Percentiles rank a stretch among this genome's conserved stretches.
phyloP scores from a whole-genome alignment of 35 echinoderm and acorn worm species.

The Diadema setosum region DNA sequence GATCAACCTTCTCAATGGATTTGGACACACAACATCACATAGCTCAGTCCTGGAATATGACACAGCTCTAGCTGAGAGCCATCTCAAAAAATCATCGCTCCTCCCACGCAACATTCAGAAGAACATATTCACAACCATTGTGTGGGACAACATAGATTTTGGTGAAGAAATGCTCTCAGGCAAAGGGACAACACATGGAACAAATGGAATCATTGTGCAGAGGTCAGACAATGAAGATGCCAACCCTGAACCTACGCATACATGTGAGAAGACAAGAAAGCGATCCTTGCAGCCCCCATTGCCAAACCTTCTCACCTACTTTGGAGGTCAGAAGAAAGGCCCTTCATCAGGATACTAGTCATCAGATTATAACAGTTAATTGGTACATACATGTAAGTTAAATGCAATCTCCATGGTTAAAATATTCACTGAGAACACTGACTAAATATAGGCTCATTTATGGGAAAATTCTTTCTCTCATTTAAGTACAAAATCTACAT shows the following conservation, averaged over 20 bases:
- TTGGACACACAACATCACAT: conserved; percentile 31
- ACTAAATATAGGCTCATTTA: no score
- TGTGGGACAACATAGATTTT: conserved; percentile 59
- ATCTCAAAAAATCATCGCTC: not conserved
- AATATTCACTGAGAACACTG: no score
- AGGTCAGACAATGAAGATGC: not conserved
- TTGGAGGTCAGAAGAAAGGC: not conserved
- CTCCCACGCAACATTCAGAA: not conserved
- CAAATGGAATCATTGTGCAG: conserved; percentile 53
- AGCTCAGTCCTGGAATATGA: conserved; percentile 10
- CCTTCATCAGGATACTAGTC: no score
- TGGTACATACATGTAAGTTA: no score
- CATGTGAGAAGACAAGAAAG: not conserved
- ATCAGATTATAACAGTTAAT: no score
- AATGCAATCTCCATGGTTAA: no score
- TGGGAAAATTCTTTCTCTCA: no score
- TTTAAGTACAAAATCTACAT: no score
- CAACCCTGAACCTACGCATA: not conserved
- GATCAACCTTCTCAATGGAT: conserved; percentile 8
- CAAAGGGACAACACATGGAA: conserved; percentile 55
- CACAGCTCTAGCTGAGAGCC: conserved; percentile 23
- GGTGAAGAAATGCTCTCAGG: conserved; percentile 52
- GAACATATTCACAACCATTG: conserved; percentile 7
- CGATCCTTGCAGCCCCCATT: not conserved
- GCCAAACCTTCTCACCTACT: not conserved